Base-by-base conservation (phyloP, 1,140 invertebrate genomes). In the Asobara japonica region DNA sequence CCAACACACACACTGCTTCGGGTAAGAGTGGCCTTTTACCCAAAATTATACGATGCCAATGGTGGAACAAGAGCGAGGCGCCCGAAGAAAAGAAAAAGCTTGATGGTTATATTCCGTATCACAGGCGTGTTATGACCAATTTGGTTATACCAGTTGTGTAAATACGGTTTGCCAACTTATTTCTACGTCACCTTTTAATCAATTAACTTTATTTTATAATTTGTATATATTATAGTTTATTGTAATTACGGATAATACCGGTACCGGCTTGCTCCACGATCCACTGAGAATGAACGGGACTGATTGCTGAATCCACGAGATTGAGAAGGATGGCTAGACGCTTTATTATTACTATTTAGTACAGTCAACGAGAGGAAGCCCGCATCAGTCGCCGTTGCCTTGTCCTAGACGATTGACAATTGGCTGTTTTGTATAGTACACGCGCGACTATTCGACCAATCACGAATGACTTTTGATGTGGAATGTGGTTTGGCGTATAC, bases 1-100 rank as follows among this genome's bases (percentile, higher is more conserved):
- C n/a, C n/a, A n/a, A n/a, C n/a, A n/a, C 48, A 56, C 51, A 56
- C 51, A 56, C 41, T 8, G 8, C 22, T 56, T 20, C 13, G 22
- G 18, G 51, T 25, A 27, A 56, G 51, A 56, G 51, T 56, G 18
- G 51, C 51, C 51, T 56, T 56, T 56, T 56, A 25, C 51, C 51
- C 51, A 56, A 56, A 56, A 56, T 56, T 56, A 56, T 56, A 56
- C 51, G 51, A 25, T 25, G 51, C 51, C 51, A 56, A 56, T 56
- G 51, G 51, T 56, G 51, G 51, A 25, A 56, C 22, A 13, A 22
- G 41, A 16, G n/a, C 10, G 41, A 45, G 41, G 13, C n/a, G 41
- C 18, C 11, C 22, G 16, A 56, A 20, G 31, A 36, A 27, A 25
- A 18, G 22, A 51, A 51, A 51, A 51, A 18, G 45, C 7, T 51